Base-by-base conservation (phyloP, 35 echinoderm and acorn worm genomes). In the Anneissia japonica region DNA sequence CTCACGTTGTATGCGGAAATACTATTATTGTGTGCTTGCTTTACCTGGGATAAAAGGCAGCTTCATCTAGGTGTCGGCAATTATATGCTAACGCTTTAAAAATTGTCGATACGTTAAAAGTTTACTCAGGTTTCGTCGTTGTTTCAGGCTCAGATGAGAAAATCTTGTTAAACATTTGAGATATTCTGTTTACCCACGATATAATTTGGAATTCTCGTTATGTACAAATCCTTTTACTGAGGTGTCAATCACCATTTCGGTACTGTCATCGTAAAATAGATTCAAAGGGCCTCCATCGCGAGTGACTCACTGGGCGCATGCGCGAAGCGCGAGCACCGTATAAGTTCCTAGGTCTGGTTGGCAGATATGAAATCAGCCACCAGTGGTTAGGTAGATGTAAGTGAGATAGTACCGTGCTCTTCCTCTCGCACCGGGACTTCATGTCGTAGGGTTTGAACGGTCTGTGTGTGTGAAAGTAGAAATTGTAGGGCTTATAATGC, bases 141-240 rank as follows among this genome's bases (percentile, higher is more conserved):
- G 51, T 64, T 64, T 64, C 51, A 64, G 51, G 19, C 2, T 23
- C 51, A 64, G 51, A 64, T 64, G 51, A 64, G 51, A 64, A 64
- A 64, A 64, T 64, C 51, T 64, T 64, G 51, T 64, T 64, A 64
- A 64, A 64, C 51, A 64, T 64, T 64, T 26, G 7, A 64, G 51
- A 64, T 64, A 64, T 64, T 64, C 51, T 64, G 51, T 64, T 64
- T 64, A 64, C 21, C 51, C 51, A 64, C 7, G 51, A 64, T 64
- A 64, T 64, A 64, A 64, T 64, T 64, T 64, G 51, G 51, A 64
- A 64, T 64, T 64, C 51, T 64, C 51, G 51, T 64, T 64, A 64
- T 64, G 51, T 64, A 64, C 51, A 64, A 64, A 16, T 64, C 51
- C 51, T 64, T 64, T 64, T 64, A 64, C 51, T 64, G 51, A 64